Conservation (phyloP, 2,113 vertebrate genomes). For the Calonectris borealis region DNA sequence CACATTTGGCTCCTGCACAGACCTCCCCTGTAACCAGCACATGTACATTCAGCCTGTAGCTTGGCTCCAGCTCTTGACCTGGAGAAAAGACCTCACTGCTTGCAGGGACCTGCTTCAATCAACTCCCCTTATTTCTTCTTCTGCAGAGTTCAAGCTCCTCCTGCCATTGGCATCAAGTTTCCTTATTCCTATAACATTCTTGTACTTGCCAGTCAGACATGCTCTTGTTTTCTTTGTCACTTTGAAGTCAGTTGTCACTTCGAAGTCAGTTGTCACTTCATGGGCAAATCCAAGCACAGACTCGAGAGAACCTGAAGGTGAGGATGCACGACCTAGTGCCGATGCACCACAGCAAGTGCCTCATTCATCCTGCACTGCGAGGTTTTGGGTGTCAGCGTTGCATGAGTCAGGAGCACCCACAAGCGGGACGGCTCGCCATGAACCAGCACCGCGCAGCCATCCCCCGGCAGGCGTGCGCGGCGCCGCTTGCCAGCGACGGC, state of each 20-base stretch:
- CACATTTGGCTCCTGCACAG: neutral
- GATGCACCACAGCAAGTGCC: rapidly evolving
- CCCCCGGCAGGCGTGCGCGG: neutral
- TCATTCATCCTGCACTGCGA: rapidly evolving
- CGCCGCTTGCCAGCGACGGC: rapidly evolving
- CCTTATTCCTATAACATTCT: neutral
- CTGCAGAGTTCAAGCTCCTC: neutral
- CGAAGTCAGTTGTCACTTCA: neutral
- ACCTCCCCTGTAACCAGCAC: neutral
- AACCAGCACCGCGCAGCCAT: rapidly evolving
- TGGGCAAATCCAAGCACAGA: neutral
- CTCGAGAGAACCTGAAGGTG: neutral
- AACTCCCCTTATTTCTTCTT: neutral
- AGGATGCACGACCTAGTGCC: neutral
- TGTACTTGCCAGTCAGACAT: neutral
- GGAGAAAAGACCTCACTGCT: neutral
- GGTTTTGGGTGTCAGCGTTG: neutral
- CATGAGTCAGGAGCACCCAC: neutral
- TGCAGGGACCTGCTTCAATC: neutral
- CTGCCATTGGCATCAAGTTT: neutral
- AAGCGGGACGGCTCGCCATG: too few species aligned
- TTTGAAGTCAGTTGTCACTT: neutral
- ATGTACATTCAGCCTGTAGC: neutral
- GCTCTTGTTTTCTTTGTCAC: neutral
- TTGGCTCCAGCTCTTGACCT: neutral